Evolutionary conservation across 2,797 vertebrate genomes (phyloP).

Genomic region (Hippopotamyrus pictus): DNA sequence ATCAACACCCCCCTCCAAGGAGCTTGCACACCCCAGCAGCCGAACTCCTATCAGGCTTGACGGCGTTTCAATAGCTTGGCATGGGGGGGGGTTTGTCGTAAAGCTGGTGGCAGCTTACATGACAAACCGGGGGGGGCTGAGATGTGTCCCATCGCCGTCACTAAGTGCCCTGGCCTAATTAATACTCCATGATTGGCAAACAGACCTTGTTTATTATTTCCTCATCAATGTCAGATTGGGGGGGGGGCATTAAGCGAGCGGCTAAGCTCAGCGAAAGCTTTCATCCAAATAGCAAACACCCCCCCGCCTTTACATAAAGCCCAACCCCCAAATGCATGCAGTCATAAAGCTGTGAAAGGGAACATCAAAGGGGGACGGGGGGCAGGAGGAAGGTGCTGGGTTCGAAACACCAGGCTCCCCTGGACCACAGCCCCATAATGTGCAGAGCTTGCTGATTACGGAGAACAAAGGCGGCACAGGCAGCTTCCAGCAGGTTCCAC

Average conservation of each 20-base stretch:
- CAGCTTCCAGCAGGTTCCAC: constrained; percentile 74
- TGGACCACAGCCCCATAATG: constrained; percentile 60
- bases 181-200: constrained; percentile 74
- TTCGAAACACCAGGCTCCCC: constrained; percentile 67
- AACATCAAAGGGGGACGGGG: constrained; percentile 47
- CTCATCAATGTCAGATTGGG: constrained; percentile 59
- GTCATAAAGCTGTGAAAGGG: constrained; percentile 64
- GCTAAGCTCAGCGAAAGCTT: constrained; percentile 56
- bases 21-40: background rate
- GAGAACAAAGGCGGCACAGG: constrained; percentile 71
- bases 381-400: constrained; percentile 50
- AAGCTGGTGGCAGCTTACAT: constrained; percentile 63
- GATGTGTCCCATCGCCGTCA: constrained; percentile 62
- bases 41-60: constrained; percentile 46
- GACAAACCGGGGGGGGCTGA: constrained; percentile 61
- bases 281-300: constrained; percentile 63
- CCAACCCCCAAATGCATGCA: constrained; percentile 41
- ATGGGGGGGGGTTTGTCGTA: constrained; percentile 43
- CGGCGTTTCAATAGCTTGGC: constrained; percentile 54
- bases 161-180: constrained; percentile 70
- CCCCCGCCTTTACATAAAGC: constrained; percentile 41
- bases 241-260: constrained; percentile 55
- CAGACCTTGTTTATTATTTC: constrained; percentile 48
- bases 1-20: background rate
- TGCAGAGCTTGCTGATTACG: constrained; percentile 77